These are phyloP conservation scores for Pseudopipra pipra DNA, from an alignment of 2,113 vertebrate genomes.

Conservation along the genomic window DNA sequence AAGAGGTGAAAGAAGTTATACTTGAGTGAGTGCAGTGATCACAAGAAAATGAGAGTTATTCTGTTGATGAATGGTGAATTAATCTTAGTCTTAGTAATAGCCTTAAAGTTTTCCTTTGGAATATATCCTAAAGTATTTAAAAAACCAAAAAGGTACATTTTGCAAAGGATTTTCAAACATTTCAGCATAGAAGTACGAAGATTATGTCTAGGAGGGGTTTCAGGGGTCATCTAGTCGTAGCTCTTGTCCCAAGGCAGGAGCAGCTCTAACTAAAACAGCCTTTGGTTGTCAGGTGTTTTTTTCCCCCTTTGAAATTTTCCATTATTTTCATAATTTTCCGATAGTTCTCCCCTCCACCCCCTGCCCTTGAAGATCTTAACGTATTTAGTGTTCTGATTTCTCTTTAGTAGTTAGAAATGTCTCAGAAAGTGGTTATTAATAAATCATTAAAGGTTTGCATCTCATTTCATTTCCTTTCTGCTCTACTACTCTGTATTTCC, in stretches of 20 bases:
- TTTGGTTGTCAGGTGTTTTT: neutral
- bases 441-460: constrained; percentile 70
- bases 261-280: neutral
- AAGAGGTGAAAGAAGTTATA: neutral
- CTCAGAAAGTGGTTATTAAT: constrained; percentile 67
- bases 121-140: neutral
- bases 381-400: constrained; percentile 54
- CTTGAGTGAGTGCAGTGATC: neutral
- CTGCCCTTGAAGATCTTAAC: neutral
- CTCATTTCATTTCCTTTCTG: constrained; percentile 39
- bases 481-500: constrained; percentile 13
- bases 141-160: neutral
- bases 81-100: neutral
- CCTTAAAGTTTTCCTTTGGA: neutral
- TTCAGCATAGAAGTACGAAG: neutral
- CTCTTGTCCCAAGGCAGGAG: neutral
- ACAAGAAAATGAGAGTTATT: neutral
- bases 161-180: neutral
- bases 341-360: neutral
- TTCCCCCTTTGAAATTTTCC: neutral
- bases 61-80: neutral
- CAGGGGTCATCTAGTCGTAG: neutral
- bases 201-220: neutral
- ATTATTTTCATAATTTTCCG: neutral
- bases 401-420: constrained; percentile 53